These are phyloP conservation scores for Oryzias javanicus DNA, from an alignment of 2,113 vertebrate species.

Conservation along the genomic window DNA sequence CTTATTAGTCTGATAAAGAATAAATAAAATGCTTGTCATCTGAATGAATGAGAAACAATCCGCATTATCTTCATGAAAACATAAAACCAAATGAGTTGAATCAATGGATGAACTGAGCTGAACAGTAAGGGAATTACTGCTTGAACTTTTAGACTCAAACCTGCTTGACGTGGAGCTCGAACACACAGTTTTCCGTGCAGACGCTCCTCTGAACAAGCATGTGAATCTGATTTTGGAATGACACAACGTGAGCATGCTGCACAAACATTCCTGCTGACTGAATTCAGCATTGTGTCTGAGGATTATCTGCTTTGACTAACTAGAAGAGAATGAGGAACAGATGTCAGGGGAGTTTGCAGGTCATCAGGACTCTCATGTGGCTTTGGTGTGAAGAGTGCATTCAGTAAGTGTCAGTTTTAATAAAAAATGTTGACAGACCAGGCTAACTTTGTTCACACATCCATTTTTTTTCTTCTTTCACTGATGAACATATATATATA, in stretches of 20 bases:
- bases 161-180: conserved; percentile 11
- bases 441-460: too few species aligned
- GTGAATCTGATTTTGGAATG: conserved; percentile 29
- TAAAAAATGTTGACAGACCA: not conserved
- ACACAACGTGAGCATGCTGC: conserved; percentile 10
- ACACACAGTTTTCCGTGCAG: not conserved
- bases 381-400: conserved; percentile 2
- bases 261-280: conserved; percentile 25
- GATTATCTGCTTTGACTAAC: conserved; percentile 53
- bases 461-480: too few species aligned
- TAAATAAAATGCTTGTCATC: too few species aligned
- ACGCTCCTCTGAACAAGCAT: conserved; percentile 4
- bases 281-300: conserved; percentile 42
- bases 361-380: conserved; percentile 7
- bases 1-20: too few species aligned
- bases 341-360: conserved; percentile 36
- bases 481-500: too few species aligned
- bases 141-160: conserved; percentile 7
- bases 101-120: too few species aligned
- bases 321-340: conserved; percentile 41
- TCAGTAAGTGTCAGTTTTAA: conserved; percentile 4
- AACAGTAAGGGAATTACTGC: too few species aligned
- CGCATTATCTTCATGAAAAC: too few species aligned
- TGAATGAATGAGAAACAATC: too few species aligned
- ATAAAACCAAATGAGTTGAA: too few species aligned